These are phyloP conservation scores for Eueides isabella DNA, from an alignment of 1,140 invertebrate genomes.

Conservation along the genomic window DNA sequence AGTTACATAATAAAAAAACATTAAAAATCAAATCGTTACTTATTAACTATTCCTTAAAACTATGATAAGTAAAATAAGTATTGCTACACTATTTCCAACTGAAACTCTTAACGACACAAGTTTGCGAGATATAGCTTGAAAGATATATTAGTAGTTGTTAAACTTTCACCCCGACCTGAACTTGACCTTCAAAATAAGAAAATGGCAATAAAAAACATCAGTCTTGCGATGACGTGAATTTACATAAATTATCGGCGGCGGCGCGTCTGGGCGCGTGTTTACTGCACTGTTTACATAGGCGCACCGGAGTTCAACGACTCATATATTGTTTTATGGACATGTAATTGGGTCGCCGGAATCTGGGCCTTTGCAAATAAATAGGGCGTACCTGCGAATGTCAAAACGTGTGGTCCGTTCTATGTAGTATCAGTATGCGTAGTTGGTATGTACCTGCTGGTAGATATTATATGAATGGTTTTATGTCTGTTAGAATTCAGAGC, in stretches of 20 bases:
- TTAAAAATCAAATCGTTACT: neutral
- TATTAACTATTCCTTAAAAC: neutral
- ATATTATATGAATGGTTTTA: neutral
- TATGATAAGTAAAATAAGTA: neutral
- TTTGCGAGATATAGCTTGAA: slow-evolving; percentile 23
- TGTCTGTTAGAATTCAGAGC: neutral
- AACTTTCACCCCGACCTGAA: slow-evolving; percentile 72
- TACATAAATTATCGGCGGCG: slow-evolving; percentile 80
- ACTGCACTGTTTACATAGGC: slow-evolving; percentile 76
- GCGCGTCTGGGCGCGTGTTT: slow-evolving; percentile 63
- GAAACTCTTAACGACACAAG: neutral
- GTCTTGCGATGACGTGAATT: slow-evolving; percentile 77
- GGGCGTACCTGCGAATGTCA: slow-evolving; percentile 13
- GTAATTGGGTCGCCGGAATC: slow-evolving; percentile 73
- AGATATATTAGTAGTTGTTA: slow-evolving; percentile 64
- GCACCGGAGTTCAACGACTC: slow-evolving; percentile 72
- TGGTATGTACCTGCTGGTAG: no score
- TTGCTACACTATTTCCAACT: neutral
- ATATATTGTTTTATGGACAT: slow-evolving; percentile 74
- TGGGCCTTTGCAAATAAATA: slow-evolving; percentile 25
- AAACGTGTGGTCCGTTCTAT: neutral
- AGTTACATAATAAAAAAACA: neutral
- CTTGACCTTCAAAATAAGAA: slow-evolving; percentile 78
- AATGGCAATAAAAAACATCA: slow-evolving; percentile 73
- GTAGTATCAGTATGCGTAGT: no score